These are phyloP conservation scores for Chironomus tentans DNA, from an alignment of 2,888 invertebrate species.

Conservation along the genomic window DNA sequence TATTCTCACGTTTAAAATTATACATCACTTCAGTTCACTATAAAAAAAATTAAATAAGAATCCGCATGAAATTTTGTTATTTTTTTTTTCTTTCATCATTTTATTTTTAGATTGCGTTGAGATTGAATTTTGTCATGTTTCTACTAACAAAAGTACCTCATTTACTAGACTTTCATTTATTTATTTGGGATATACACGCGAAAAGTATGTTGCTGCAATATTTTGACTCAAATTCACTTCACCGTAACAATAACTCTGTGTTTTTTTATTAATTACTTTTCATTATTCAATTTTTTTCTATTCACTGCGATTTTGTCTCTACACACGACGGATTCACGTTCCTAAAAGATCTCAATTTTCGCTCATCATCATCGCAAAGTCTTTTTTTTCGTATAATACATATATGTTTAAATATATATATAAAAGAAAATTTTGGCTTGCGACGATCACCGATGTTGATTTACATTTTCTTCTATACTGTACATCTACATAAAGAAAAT, in stretches of 20 bases:
- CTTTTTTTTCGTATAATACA: not conserved
- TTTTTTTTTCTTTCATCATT: not conserved
- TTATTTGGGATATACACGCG: too few relatives aligned
- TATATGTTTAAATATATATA: not conserved
- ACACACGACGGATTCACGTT: not conserved
- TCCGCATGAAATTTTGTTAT: not conserved
- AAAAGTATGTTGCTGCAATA: too few relatives aligned
- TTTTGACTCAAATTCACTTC: too few relatives aligned
- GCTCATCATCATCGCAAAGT: not conserved
- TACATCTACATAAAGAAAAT: too few relatives aligned
- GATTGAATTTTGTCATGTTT: not conserved
- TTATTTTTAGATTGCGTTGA: not conserved
- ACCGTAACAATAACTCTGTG: not conserved
- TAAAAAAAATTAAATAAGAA: not conserved
- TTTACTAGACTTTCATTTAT: too few relatives aligned
- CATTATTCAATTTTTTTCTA: not conserved
- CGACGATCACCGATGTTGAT: conserved; percentile 7
- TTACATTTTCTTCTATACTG: not conserved
- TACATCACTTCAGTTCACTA: not conserved
- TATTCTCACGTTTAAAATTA: not conserved
- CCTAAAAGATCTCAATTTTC: conserved; percentile 16
- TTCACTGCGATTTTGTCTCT: not conserved
- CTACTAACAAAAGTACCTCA: not conserved
- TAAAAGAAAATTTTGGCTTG: conserved; percentile 10
- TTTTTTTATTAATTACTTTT: not conserved